Percentiles rank a stretch among this genome's conserved stretches.
Conservation (phyloP, 2,113 vertebrate genomes). For the Haliaeetus leucogaster region DNA sequence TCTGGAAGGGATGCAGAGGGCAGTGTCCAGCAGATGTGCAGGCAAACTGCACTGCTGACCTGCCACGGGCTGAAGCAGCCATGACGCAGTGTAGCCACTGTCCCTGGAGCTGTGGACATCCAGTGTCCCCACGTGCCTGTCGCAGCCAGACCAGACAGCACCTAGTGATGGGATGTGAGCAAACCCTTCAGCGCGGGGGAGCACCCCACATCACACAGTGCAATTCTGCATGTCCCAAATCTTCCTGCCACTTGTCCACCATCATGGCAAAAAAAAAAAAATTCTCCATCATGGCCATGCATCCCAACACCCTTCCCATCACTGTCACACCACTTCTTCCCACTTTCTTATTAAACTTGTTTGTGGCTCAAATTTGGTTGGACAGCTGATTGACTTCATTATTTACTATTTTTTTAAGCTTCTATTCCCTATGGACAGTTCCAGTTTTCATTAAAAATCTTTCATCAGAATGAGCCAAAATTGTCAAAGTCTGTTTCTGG, state of each 20-base stretch:
- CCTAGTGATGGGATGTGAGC: background rate
- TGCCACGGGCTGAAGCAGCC: background rate
- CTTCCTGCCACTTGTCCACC: background rate
- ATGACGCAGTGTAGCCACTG: background rate
- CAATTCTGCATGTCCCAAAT: rapidly evolving
- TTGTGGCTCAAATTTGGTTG: background rate
- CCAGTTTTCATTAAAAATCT: conserved; percentile 29
- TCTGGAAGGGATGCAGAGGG: background rate
- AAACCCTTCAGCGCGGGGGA: background rate
- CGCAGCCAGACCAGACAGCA: rapidly evolving
- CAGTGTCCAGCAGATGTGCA: background rate
- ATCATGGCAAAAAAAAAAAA: too few species aligned
- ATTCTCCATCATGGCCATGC: rapidly evolving
- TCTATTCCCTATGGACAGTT: background rate
- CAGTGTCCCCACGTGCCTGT: background rate
- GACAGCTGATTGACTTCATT: background rate
- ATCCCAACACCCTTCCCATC: background rate
- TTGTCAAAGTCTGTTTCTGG: background rate
- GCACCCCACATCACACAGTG: background rate
- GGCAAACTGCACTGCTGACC: background rate
- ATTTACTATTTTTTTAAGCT: background rate
- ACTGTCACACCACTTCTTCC: background rate
- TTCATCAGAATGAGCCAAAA: conserved; percentile 24
- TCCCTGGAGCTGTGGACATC: background rate
- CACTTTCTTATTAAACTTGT: background rate